Base-by-base conservation (phyloP, 2,113 vertebrate species). In the Pseudorasbora parva region DNA sequence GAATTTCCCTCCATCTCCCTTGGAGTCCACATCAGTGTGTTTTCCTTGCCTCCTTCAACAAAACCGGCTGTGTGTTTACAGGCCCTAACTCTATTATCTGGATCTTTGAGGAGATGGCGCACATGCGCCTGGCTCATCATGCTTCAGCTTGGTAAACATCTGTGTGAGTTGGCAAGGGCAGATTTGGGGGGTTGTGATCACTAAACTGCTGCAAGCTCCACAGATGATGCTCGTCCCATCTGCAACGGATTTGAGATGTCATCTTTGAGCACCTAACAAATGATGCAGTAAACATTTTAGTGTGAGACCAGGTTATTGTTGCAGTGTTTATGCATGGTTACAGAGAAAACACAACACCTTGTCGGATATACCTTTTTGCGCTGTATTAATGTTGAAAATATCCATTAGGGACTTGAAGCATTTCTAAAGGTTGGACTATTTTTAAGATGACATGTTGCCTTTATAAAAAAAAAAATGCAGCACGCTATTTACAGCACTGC, bases 121-220 rank as follows among this genome's bases (percentile, higher is more conserved):
- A 69, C 19, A 64, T 64, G 78, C 25, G 37, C 56, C 68, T 10
- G 51, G 15, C 71, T 79, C 83, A 75, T 69, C 62, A 27, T 49
- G 27, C n/a, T 76, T 62, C 62, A 56, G 41, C 66, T 82, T 33
- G 33, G 73, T 60, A 87, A 82, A 84, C 78, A 84, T 85, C 83
- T 80, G 83, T 62, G 82, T 8, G 73, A 72, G 62, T 54, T 80
- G 76, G 76, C 85, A 80, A 83, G 82, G 43, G 54, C 59, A 81
- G 57, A 73, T 78, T 68, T 33, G 25, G 25, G 43, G 54, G 57
- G 82, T 56, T 73, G 54, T 51, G 76, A 74, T 77, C 23, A 51
- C 81, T 80, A 81, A 82, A 82, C 76, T 64, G 64, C 71, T 56
- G 68, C 45, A 25, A 23, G 73, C 78, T 45, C 51, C 41, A 56